Evolutionary conservation across 2,888 invertebrate species (phyloP), one percentile per base, ranked within the genome.

Genomic region (Cosmopolites sordidus): DNA sequence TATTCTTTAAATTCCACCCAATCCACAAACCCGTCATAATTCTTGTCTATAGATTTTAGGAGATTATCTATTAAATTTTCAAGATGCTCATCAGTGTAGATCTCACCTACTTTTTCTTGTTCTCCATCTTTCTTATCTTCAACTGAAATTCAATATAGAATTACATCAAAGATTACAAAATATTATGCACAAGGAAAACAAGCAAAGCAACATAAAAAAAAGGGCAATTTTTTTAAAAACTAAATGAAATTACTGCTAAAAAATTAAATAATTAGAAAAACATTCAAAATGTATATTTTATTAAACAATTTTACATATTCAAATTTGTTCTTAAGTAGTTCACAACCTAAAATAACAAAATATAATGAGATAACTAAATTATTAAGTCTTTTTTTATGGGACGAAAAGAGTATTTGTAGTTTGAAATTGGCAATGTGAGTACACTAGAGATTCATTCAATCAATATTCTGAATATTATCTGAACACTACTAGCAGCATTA

Each of bases 11-110:
- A 86, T 67, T 86, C 86, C 2, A 75, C 62, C 65, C 84, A 86
- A 59, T 81, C 85, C 29, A 92, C 79, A 65, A 76, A 89, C 0
- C 91, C 91, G 64, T 92, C 91, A 16, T 78, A 76, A 66, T 91
- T 83, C 17, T 77, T 66, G 66, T 91, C 91, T 53, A 85, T 81
- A 50, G 79, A 75, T 12, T 74, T 75, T 17, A 91, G 69, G 1
- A 87, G 83, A 8, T 80, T 77, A 63, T 88, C 87, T 33, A 85
- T 65, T 0, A 81, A 68, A 1, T 73, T 70, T 56, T 76, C 75
- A 0, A 86, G 64, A 39, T 80, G 75, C 1, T 76, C 73, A 61
- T 86, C 86, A 0, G 77, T 43, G 37, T 51, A 58, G 2, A 27
- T n/a, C 9, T 12, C 1, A 4, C 56, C 51, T 6, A 51, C 16